phyloP scores from a whole-genome alignment of 37 sponge, comb jelly and placozoan genomes.

The Eunapius fragilis region DNA sequence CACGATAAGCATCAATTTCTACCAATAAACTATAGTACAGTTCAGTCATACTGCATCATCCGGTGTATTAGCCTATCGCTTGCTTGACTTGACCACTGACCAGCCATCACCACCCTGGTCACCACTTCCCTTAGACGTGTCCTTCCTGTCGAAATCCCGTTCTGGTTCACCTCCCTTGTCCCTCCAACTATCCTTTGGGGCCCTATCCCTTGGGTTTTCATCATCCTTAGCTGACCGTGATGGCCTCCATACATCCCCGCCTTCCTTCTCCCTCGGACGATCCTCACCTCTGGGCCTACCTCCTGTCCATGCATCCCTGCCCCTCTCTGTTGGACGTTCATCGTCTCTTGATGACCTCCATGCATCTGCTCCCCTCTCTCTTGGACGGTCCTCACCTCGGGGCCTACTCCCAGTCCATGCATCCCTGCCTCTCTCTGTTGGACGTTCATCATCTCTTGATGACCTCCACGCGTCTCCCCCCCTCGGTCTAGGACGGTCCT shows the following conservation, averaged over 20 bases:
- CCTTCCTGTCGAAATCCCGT: background rate
- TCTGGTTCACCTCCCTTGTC: background rate
- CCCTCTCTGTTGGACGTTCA: background rate
- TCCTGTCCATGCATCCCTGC: background rate
- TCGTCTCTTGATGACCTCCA: background rate
- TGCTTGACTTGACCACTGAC: background rate
- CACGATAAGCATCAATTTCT: too few species aligned
- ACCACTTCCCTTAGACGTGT: background rate
- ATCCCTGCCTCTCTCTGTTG: background rate
- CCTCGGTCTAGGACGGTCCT: background rate
- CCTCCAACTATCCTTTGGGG: constrained; percentile 4
- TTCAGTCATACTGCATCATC: too few species aligned
- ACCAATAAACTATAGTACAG: too few species aligned
- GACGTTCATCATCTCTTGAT: background rate
- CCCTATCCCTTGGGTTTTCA: background rate
- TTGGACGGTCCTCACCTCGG: background rate
- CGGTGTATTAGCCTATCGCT: background rate
- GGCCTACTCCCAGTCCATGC: background rate
- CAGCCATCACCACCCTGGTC: background rate
- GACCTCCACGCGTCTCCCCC: background rate
- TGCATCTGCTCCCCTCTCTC: background rate
- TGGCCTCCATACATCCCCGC: background rate
- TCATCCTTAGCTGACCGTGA: background rate
- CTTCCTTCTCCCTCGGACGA: background rate
- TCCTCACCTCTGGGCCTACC: too few species aligned